These are phyloP conservation scores for Phylloscopus whistleri DNA, from an alignment of 2,113 vertebrate species.

Conservation along the genomic window DNA sequence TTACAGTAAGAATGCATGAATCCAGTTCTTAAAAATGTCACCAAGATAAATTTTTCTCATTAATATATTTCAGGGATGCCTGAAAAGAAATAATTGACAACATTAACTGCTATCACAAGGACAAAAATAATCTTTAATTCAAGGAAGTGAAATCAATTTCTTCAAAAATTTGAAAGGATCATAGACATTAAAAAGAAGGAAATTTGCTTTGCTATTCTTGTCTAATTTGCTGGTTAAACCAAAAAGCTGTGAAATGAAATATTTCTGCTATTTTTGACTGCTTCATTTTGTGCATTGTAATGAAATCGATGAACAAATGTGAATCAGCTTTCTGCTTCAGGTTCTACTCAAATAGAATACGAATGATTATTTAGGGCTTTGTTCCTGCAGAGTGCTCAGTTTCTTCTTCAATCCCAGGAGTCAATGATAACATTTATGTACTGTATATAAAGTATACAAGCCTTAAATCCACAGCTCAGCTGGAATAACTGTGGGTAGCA, in stretches of 20 bases:
- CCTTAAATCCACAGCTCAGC: not conserved
- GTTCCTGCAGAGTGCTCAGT: not conserved
- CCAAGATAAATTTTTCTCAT: not conserved
- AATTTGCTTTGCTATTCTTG: conserved; percentile 7
- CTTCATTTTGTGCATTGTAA: not conserved
- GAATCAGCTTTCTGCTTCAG: conserved; percentile 14
- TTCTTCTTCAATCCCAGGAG: not conserved
- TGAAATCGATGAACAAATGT: not conserved
- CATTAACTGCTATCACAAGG: not conserved
- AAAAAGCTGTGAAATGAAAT: conserved; percentile 7
- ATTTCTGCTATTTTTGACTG: not conserved
- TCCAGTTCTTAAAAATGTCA: conserved; percentile 7
- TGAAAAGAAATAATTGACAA: conserved; percentile 40
- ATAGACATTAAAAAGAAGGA: not conserved
- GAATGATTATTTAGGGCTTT: not conserved
- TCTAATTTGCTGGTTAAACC: conserved; percentile 6
- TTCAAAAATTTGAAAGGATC: conserved; percentile 6
- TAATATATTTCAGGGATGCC: conserved; percentile 35
- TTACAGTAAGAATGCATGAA: conserved; percentile 11
- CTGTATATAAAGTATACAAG: not conserved
- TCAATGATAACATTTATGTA: not conserved
- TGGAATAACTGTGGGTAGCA: not conserved
- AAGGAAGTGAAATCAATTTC: conserved; percentile 11
- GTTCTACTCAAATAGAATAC: not conserved
- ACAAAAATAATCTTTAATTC: conserved; percentile 22